Evolutionary conservation across 2,888 invertebrate genomes (phyloP).

Genomic region (Sinhomidia bicolor): DNA sequence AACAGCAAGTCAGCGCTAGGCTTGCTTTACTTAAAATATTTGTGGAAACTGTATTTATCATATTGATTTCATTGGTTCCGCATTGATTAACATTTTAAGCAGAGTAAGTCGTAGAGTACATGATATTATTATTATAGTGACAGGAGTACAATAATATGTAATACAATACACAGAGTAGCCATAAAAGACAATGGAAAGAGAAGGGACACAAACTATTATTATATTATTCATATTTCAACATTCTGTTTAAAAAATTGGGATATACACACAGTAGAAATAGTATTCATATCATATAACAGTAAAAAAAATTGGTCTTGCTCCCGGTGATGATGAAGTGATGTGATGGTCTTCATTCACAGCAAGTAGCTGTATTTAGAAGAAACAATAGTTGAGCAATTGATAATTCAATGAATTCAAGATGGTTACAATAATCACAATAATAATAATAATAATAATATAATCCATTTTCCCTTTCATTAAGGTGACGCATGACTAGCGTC

Average conservation of each 20-base stretch:
- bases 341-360: conserved; percentile 44
- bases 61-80: conserved; percentile 69
- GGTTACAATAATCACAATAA: neutral
- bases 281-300: neutral
- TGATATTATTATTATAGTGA: neutral
- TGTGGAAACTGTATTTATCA: conserved; percentile 21
- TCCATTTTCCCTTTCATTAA: conserved; percentile 63
- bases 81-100: conserved; percentile 61
- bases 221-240: conserved; percentile 21
- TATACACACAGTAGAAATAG: conserved; percentile 9
- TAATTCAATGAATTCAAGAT: conserved; percentile 63
- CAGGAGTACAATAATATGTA: neutral
- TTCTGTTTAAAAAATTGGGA: conserved; percentile 6
- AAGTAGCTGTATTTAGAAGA: neutral
- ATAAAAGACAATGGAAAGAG: conserved; percentile 59
- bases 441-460: conserved; percentile 5
- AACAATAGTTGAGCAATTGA: conserved; percentile 53
- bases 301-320: neutral
- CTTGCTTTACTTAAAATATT: neutral
- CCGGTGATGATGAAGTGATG: neutral
- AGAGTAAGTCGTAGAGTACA: neutral
- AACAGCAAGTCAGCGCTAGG: too few species aligned
- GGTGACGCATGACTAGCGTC: conserved; percentile 44
- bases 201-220: conserved; percentile 31
- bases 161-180: neutral